Percentiles rank a stretch among this genome's conserved stretches.
phyloP scores from a whole-genome alignment of 2,888 invertebrate genomes.

The Coelopa pilipes region DNA sequence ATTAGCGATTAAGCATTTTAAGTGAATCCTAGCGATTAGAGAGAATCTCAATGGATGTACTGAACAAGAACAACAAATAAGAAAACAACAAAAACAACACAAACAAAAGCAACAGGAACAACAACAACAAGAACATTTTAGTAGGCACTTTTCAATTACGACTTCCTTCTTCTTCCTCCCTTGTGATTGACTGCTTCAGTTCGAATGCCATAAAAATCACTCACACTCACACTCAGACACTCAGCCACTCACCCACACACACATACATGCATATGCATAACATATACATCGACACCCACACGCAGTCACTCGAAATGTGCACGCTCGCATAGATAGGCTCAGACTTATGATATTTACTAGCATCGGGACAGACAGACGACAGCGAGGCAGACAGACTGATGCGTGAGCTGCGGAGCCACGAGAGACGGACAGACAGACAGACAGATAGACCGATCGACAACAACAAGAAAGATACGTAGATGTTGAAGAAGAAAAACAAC shows the following conservation, averaged over 20 bases:
- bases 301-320: conserved; percentile 14
- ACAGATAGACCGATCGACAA: no score
- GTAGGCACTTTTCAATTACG: background rate
- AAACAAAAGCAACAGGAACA: conserved; percentile 20
- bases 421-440: no score
- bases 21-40: conserved; percentile 19
- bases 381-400: conserved; percentile 32
- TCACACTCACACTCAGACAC: no score
- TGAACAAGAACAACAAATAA: conserved; percentile 30
- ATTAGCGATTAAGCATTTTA: background rate
- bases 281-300: no score
- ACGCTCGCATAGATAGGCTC: background rate
- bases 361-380: background rate
- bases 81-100: conserved; percentile 33
- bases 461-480: no score
- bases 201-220: background rate
- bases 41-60: conserved; percentile 33
- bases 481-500: conserved; percentile 10
- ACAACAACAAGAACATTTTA: conserved; percentile 18
- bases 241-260: no score
- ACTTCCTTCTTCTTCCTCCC: no score
- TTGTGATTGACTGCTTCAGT: no score
- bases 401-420: background rate
- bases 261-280: no score
- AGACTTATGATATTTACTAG: background rate